Conservation (phyloP, 2,888 invertebrate genomes). For the Gryllus longicercus region DNA sequence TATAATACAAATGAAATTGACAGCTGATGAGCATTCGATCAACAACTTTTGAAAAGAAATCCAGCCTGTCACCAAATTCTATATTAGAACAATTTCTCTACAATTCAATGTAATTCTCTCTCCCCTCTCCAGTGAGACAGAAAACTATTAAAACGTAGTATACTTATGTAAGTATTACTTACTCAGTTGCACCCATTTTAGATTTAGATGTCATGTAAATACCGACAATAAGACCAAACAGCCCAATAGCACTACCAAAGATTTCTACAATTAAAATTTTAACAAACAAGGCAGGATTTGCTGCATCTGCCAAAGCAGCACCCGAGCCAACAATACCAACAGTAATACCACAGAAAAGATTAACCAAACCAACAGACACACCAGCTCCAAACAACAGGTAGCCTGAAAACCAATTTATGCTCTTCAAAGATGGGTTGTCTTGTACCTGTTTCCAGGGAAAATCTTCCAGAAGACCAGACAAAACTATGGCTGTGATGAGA, state of each 20-base stretch:
- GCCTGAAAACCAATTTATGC: slow-evolving; percentile 73
- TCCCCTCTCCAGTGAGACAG: too few relatives aligned
- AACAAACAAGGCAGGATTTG: slow-evolving; percentile 92
- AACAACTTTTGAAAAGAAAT: too few relatives aligned
- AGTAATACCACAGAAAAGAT: slow-evolving; percentile 91
- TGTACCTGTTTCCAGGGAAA: slow-evolving; percentile 48
- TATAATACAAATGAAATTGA: too few relatives aligned
- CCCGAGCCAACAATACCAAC: slow-evolving; percentile 99
- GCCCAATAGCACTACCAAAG: slow-evolving; percentile 97
- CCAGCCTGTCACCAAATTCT: not conserved
- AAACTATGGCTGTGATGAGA: slow-evolving; percentile 94
- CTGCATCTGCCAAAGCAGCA: slow-evolving; percentile 96
- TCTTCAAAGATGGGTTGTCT: slow-evolving; percentile 48
- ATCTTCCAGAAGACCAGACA: slow-evolving; percentile 74
- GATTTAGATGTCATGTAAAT: slow-evolving; percentile 88
- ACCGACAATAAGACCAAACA: slow-evolving; percentile 97
- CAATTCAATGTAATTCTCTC: too few relatives aligned
- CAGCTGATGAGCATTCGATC: too few relatives aligned
- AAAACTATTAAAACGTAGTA: too few relatives aligned
- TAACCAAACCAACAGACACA: slow-evolving; percentile 89
- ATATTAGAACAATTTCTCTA: not conserved
- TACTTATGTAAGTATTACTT: slow-evolving; percentile 33
- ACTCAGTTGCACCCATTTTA: slow-evolving; percentile 68
- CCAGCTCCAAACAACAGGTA: slow-evolving; percentile 97
- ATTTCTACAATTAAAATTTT: slow-evolving; percentile 99